Conservation (phyloP, 2,113 vertebrate genomes). For the Rana temporaria region DNA sequence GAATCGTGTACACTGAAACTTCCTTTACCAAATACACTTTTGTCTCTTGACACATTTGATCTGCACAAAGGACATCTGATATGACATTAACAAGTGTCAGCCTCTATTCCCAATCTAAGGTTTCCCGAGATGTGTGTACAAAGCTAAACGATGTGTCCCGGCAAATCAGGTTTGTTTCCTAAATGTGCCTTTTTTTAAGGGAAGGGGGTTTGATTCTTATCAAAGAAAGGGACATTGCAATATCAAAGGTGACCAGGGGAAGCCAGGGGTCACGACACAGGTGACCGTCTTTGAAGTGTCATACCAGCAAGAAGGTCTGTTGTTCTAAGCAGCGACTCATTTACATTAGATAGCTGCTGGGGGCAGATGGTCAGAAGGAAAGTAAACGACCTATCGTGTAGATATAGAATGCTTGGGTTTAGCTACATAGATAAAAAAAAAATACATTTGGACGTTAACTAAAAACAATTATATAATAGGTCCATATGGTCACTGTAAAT, state of each 20-base stretch:
- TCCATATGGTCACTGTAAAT: no score
- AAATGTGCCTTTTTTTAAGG: constrained; percentile 37
- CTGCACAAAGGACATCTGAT: constrained; percentile 45
- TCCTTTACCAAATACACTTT: constrained; percentile 51
- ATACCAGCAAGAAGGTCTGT: constrained; percentile 13
- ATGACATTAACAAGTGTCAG: constrained; percentile 21
- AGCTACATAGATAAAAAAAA: no score
- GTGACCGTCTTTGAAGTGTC: constrained; percentile 54
- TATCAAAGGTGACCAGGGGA: constrained; percentile 60
- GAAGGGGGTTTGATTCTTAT: constrained; percentile 59
- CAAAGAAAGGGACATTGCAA: constrained; percentile 62
- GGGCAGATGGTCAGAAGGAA: constrained; percentile 52
- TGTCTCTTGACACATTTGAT: constrained; percentile 52
- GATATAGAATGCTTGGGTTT: no score
- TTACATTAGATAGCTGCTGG: constrained; percentile 57
- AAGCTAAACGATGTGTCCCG: neutral
- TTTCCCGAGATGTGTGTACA: constrained; percentile 13
- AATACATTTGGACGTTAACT: no score
- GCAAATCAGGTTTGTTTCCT: constrained; percentile 19
- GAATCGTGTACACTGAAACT: constrained; percentile 38
- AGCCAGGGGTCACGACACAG: constrained; percentile 29
- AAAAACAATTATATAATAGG: no score
- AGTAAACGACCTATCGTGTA: constrained; percentile 29
- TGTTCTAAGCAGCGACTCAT: constrained; percentile 58
- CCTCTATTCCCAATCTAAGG: constrained; percentile 12